Percentiles rank a stretch among this genome's conserved stretches.
phyloP scores from a whole-genome alignment of 2,888 invertebrate species.

The Drosophila macrothrix region DNA sequence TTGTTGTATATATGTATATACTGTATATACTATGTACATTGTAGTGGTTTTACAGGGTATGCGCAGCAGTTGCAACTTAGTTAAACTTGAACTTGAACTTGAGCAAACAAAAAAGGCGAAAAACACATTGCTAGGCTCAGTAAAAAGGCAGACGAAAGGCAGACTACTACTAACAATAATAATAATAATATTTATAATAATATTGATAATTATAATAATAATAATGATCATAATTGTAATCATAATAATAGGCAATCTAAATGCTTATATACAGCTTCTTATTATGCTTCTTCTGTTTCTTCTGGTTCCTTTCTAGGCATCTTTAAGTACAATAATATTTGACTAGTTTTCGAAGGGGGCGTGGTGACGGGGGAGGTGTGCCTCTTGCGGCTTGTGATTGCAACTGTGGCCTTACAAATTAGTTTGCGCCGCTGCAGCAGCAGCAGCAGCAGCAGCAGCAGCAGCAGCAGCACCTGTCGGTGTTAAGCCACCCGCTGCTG shows the following conservation, averaged over 20 bases:
- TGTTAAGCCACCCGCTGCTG: not conserved
- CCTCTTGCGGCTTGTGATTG: not conserved
- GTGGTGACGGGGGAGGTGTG: not conserved
- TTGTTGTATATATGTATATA: not conserved
- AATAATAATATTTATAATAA: not conserved
- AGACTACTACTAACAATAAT: not conserved
- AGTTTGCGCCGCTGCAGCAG: slow-evolving; percentile 33
- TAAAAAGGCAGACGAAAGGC: slow-evolving; percentile 45
- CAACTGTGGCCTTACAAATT: slow-evolving; percentile 63
- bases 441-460: not conserved
- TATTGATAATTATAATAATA: slow-evolving; percentile 2
- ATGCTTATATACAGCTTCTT: slow-evolving; percentile 31
- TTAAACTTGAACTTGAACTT: not conserved
- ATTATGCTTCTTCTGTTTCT: not conserved
- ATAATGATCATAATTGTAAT: not conserved
- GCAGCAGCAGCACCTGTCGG: not conserved
- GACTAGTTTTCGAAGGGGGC: not conserved
- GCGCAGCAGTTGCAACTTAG: slow-evolving; percentile 14
- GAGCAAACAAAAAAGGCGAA: not conserved
- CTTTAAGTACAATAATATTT: not conserved
- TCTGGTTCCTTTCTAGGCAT: not conserved
- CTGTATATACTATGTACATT: not conserved
- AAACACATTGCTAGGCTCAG: slow-evolving; percentile 33
- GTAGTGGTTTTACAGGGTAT: slow-evolving; percentile 9
- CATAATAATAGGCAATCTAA: slow-evolving; percentile 17